A percentile compares a stretch with the other conserved stretches of the same genome.
phyloP scores from a whole-genome alignment of 2,113 vertebrate species.

The Nycticorax nycticorax region DNA sequence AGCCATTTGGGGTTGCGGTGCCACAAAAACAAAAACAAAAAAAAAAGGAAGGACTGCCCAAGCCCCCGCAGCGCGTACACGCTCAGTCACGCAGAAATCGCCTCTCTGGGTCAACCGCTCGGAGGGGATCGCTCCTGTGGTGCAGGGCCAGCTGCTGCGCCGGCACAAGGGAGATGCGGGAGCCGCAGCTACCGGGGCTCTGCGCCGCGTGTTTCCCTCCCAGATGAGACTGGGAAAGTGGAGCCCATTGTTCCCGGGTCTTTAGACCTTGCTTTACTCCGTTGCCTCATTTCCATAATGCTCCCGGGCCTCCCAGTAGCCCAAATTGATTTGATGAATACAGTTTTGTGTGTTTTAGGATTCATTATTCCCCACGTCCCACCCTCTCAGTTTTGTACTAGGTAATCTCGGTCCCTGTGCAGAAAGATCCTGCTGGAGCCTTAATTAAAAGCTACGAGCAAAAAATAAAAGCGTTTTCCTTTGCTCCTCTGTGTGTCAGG shows the following conservation, averaged over 20 bases:
- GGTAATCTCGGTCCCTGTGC: background rate
- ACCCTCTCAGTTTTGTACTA: background rate
- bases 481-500: background rate
- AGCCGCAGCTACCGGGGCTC: background rate
- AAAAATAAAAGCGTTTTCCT: conserved; percentile 10
- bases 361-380: background rate
- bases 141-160: background rate
- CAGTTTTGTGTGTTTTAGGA: background rate
- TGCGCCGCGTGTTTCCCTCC: rapidly evolving
- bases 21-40: background rate
- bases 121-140: background rate
- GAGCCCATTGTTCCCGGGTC: background rate
- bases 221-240: background rate
- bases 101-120: background rate
- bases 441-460: conserved; percentile 25
- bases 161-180: background rate
- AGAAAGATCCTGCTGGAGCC: background rate
- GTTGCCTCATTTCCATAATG: conserved; percentile 14
- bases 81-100: background rate
- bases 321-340: conserved; percentile 16
- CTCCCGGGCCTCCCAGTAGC: background rate
- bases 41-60: background rate
- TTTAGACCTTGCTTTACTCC: background rate
- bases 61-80: background rate
- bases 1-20: background rate